These are phyloP conservation scores for Melitaea cinxia DNA, from an alignment of 1,140 invertebrate species.

Conservation along the genomic window DNA sequence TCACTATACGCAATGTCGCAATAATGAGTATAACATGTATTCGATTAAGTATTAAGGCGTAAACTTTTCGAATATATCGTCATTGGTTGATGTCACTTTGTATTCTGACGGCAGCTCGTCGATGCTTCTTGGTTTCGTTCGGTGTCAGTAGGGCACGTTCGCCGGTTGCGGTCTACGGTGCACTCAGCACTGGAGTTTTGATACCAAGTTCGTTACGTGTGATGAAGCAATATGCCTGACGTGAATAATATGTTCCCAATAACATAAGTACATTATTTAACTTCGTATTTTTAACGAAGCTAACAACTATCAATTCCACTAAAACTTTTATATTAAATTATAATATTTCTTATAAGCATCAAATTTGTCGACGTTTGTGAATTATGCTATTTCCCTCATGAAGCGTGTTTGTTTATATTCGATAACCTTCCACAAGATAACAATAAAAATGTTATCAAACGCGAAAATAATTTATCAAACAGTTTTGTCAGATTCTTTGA, in stretches of 20 bases:
- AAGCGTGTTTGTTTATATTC: too few species aligned
- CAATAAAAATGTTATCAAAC: too few species aligned
- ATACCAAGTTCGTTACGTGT: slow-evolving; percentile 45
- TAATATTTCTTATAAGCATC: too few species aligned
- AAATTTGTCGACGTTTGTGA: too few species aligned
- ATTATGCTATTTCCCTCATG: too few species aligned
- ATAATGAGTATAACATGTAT: slow-evolving; percentile 12
- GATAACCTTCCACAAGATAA: too few species aligned
- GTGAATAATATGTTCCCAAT: slow-evolving; percentile 19
- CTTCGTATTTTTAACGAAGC: background rate
- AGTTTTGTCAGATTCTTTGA: too few species aligned
- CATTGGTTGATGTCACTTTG: slow-evolving; percentile 28
- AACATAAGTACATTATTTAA: background rate
- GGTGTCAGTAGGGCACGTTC: slow-evolving; percentile 69
- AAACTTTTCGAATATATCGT: slow-evolving; percentile 6
- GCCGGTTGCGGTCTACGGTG: slow-evolving; percentile 49
- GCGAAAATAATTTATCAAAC: too few species aligned
- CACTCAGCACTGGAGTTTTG: slow-evolving; percentile 34
- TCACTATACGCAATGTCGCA: slow-evolving; percentile 20
- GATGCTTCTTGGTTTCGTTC: slow-evolving; percentile 61
- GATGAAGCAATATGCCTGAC: slow-evolving; percentile 54
- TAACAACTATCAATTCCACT: too few species aligned
- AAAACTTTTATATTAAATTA: too few species aligned
- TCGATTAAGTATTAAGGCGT: slow-evolving; percentile 22
- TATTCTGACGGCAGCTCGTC: slow-evolving; percentile 24